phyloP scores from a whole-genome alignment of 2,888 invertebrate genomes.

The Conistra vaccinii region DNA sequence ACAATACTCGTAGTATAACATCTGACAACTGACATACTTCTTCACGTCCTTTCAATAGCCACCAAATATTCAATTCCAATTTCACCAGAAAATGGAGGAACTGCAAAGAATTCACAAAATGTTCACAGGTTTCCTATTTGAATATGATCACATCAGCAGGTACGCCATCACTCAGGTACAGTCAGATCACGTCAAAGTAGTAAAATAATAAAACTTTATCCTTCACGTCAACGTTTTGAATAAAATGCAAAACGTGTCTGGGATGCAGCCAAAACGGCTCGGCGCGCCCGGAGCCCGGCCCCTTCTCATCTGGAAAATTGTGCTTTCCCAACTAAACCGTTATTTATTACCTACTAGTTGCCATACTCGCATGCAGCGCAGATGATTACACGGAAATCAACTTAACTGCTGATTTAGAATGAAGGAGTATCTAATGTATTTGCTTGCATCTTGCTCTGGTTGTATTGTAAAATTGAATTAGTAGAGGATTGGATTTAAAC shows the following conservation, averaged over 20 bases:
- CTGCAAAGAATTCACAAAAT: conserved; percentile 41
- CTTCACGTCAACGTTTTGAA: conserved; percentile 90
- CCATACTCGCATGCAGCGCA: conserved; percentile 54
- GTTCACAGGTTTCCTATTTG: conserved; percentile 58
- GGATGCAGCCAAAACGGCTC: conserved; percentile 86
- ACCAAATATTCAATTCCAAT: conserved; percentile 57
- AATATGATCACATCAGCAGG: conserved; percentile 65
- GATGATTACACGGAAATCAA: conserved; percentile 65
- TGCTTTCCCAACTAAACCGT: conserved; percentile 65
- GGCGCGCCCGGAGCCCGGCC: conserved; percentile 68
- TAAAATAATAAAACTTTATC: conserved; percentile 90
- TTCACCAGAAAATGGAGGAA: conserved; percentile 44
- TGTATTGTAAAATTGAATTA: conserved; percentile 22
- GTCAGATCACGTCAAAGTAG: conserved; percentile 87
- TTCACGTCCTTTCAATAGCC: neutral
- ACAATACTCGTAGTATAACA: neutral
- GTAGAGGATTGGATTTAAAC: conserved; percentile 11
- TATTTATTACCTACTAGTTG: conserved; percentile 64
- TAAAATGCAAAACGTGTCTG: conserved; percentile 90
- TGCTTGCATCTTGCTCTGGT: conserved; percentile 21
- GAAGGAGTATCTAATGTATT: conserved; percentile 44
- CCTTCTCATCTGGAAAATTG: conserved; percentile 68
- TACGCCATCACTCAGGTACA: conserved; percentile 76
- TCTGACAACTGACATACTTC: neutral
- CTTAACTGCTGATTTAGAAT: conserved; percentile 62